Evolutionary conservation across 2,113 vertebrate genomes (phyloP).

Genomic region (Cervus canadensis): DNA sequence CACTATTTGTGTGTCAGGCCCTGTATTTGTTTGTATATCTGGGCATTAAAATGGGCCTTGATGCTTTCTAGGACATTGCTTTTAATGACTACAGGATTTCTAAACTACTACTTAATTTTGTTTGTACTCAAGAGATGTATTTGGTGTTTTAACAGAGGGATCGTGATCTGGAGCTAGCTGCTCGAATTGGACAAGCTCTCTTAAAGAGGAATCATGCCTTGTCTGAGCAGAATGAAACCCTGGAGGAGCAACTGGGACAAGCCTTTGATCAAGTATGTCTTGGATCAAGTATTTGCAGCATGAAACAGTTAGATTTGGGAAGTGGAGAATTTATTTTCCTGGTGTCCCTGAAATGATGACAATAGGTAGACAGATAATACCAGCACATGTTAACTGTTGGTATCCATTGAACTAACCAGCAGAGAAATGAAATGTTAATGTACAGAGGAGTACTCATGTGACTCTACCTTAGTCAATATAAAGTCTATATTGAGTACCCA

Average conservation of each 20-base stretch:
- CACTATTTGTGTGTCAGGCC: background rate
- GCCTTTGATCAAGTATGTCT: slow-evolving; percentile 91
- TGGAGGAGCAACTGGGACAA: slow-evolving; percentile 94
- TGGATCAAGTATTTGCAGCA: background rate
- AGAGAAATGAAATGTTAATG: background rate
- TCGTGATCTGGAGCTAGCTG: slow-evolving; percentile 95
- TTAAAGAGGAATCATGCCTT: slow-evolving; percentile 93
- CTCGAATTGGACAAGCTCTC: slow-evolving; percentile 96
- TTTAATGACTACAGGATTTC: slow-evolving; percentile 31
- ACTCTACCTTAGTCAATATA: background rate
- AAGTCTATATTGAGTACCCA: background rate
- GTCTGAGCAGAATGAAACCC: slow-evolving; percentile 91
- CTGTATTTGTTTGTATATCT: background rate
- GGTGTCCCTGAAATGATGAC: background rate
- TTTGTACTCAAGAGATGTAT: background rate
- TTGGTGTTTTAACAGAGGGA: slow-evolving; percentile 86
- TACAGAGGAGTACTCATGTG: background rate
- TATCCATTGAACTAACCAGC: background rate
- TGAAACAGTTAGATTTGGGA: background rate
- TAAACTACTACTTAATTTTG: background rate
- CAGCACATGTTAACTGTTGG: background rate
- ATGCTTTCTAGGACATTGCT: slow-evolving; percentile 19
- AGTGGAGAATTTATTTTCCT: background rate
- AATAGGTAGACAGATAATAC: background rate
- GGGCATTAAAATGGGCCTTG: background rate